Evolutionary conservation across 1,140 invertebrate genomes (phyloP).

Genomic region (Pissodes strobi): DNA sequence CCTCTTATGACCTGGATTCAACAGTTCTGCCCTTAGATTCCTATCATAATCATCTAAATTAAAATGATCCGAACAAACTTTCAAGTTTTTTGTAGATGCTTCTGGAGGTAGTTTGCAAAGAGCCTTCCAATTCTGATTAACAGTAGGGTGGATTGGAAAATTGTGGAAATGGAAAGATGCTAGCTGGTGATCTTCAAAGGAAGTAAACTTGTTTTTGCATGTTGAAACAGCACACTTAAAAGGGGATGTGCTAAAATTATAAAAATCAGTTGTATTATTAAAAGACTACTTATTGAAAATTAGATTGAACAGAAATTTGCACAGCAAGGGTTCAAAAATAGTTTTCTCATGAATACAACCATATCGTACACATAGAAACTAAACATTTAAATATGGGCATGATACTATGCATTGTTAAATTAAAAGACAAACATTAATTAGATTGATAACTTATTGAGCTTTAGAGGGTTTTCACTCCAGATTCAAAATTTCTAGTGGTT

Average conservation of each 20-base stretch:
- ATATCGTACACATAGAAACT: no score
- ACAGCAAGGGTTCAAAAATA: no score
- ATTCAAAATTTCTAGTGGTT: no score
- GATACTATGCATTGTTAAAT: no score
- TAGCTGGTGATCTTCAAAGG: constrained; percentile 4
- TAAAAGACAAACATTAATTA: no score
- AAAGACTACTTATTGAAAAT: no score
- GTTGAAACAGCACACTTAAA: constrained; percentile 32
- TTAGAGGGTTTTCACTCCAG: no score
- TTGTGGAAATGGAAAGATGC: constrained; percentile 29
- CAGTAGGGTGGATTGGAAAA: constrained; percentile 11
- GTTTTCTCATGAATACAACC: no score
- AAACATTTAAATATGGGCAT: no score
- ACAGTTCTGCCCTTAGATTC: constrained; percentile 25
- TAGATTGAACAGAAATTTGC: no score
- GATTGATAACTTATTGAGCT: no score
- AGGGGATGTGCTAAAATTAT: constrained; percentile 23
- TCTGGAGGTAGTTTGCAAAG: constrained; percentile 6
- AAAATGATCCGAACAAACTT: constrained; percentile 37
- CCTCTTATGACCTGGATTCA: constrained; percentile 17
- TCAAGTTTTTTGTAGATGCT: not conserved
- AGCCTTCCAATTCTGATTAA: constrained; percentile 9
- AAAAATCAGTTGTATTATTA: not conserved
- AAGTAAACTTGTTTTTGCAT: constrained; percentile 21
- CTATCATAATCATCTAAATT: constrained; percentile 28